These are phyloP conservation scores for Pachycephala philippinensis DNA, from an alignment of 2,113 vertebrate species.

Conservation along the genomic window DNA sequence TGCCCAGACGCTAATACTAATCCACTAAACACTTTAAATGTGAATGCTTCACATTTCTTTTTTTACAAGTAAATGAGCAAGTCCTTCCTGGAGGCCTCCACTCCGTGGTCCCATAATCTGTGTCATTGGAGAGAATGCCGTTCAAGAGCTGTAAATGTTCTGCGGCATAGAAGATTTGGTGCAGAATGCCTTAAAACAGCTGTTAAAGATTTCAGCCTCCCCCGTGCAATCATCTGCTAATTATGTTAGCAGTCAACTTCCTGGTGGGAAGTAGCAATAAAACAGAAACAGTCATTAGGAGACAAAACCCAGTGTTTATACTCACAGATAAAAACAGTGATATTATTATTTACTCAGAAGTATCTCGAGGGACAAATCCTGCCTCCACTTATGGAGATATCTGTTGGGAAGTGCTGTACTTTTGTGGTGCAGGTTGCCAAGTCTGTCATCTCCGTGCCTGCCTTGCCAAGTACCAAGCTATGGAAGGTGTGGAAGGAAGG, in stretches of 20 bases:
- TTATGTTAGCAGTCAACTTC: conserved; percentile 60
- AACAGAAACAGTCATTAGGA: conserved; percentile 61
- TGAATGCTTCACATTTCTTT: neutral
- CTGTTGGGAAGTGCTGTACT: neutral
- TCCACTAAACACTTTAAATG: neutral
- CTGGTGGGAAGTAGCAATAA: conserved; percentile 53
- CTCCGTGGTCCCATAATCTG: neutral
- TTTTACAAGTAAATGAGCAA: neutral
- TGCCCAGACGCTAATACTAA: neutral
- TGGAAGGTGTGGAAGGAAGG: neutral
- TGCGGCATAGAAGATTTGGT: neutral
- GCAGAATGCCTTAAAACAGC: conserved; percentile 33
- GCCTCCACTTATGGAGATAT: neutral
- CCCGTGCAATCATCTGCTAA: conserved; percentile 47
- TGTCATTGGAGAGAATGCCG: neutral
- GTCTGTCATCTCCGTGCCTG: neutral
- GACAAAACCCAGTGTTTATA: conserved; percentile 30
- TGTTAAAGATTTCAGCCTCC: conserved; percentile 44
- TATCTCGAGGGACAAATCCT: conserved; percentile 2
- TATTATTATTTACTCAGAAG: conserved; percentile 32
- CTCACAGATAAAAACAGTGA: conserved; percentile 17
- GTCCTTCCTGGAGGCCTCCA: neutral
- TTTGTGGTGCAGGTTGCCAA: neutral
- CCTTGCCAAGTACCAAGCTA: neutral
- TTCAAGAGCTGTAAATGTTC: neutral